Evolutionary conservation across 2,797 vertebrate species (phyloP).

Genomic region (Fistularia tabacaria): DNA sequence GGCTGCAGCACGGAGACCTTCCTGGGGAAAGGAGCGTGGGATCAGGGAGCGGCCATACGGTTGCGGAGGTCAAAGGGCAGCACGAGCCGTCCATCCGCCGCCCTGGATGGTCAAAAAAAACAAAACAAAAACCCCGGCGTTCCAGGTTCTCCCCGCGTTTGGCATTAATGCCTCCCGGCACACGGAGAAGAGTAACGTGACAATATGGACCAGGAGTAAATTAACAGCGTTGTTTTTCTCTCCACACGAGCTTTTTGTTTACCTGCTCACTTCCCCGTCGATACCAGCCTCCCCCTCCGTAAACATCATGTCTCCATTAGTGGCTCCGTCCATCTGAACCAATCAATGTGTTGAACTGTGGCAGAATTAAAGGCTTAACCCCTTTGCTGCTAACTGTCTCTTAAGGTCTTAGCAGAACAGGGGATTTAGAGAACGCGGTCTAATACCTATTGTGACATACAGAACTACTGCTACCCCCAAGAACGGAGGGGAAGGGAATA

Average conservation of each 20-base stretch:
- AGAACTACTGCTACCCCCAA: too few relatives aligned
- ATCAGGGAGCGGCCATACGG: conserved; percentile 25
- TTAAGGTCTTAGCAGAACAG: conserved; percentile 14
- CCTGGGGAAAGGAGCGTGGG: conserved; percentile 16
- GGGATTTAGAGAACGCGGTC: conserved; percentile 20
- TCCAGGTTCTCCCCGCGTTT: neutral
- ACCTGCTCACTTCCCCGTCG: conserved; percentile 11
- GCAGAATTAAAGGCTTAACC: conserved; percentile 62
- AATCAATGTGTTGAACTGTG: conserved; percentile 58
- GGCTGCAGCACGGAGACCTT: conserved; percentile 40
- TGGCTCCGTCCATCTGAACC: conserved; percentile 43
- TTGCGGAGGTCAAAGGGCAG: conserved; percentile 35
- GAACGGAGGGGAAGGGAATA: too few relatives aligned
- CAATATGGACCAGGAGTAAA: neutral
- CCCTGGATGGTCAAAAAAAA: conserved; percentile 9
- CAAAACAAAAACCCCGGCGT: conserved; percentile 6
- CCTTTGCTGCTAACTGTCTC: conserved; percentile 42
- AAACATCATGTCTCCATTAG: conserved; percentile 35
- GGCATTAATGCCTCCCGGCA: neutral
- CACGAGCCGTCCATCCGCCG: conserved; percentile 7
- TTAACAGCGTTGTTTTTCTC: neutral
- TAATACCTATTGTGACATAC: neutral
- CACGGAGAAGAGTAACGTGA: neutral
- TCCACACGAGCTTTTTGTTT: neutral
- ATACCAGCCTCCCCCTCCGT: conserved; percentile 21